These are phyloP conservation scores for Lycodopsis pacificus DNA, from an alignment of 2,797 vertebrate species.

Conservation along the genomic window DNA sequence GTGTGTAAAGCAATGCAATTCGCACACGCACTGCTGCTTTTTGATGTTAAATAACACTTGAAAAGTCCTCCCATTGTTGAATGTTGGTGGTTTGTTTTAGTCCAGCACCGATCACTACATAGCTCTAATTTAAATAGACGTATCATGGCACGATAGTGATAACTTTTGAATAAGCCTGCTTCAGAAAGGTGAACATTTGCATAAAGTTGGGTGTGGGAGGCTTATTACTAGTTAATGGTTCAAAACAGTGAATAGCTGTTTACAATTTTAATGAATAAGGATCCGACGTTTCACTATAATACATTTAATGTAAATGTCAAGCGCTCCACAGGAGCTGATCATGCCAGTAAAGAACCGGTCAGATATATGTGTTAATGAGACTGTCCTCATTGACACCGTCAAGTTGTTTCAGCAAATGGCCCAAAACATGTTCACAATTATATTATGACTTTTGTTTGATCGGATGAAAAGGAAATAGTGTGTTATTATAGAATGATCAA, in stretches of 20 bases:
- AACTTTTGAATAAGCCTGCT: slow-evolving; percentile 7
- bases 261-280: neutral
- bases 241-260: slow-evolving; percentile 11
- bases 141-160: neutral
- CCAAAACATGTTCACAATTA: neutral
- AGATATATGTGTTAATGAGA: neutral
- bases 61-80: too few species aligned
- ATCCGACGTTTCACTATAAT: neutral
- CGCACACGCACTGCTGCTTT: neutral
- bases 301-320: too few species aligned
- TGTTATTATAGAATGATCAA: neutral
- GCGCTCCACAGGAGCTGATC: neutral
- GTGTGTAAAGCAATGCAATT: neutral
- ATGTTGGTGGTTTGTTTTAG: neutral
- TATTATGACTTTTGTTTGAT: neutral
- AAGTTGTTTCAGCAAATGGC: neutral
- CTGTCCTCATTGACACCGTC: neutral
- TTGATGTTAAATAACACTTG: neutral
- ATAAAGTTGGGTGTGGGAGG: slow-evolving; percentile 15
- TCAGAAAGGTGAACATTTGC: slow-evolving; percentile 39
- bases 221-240: slow-evolving; percentile 6
- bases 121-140: neutral
- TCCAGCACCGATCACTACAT: neutral
- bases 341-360: neutral
- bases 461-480: neutral